Evolutionary conservation across 2,113 vertebrate species (phyloP).

Genomic region (Tonatia bakeri): DNA sequence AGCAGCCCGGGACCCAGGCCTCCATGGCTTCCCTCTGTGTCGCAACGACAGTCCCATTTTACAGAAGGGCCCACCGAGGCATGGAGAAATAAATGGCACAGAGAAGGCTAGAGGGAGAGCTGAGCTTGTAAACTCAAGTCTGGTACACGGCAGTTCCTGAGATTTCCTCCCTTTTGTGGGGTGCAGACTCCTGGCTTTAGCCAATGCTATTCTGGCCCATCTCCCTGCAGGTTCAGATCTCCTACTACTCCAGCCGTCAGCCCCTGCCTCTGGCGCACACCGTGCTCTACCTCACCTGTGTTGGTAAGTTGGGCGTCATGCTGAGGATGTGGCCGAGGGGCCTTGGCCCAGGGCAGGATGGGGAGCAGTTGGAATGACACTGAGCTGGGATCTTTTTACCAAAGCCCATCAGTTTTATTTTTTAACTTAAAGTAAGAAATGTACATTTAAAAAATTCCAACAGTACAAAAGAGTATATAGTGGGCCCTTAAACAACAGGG

Average conservation of each 20-base stretch:
- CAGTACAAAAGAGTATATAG: neutral
- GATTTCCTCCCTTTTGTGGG: neutral
- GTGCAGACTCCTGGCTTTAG: neutral
- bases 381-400: neutral
- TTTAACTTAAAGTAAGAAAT: neutral
- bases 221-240: slow-evolving; percentile 83
- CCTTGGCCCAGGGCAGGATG: neutral
- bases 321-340: neutral
- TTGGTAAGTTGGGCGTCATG: slow-evolving; percentile 82
- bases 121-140: neutral
- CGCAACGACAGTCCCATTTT: neutral
- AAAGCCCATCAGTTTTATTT: neutral
- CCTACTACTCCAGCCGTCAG: slow-evolving; percentile 78
- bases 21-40: neutral
- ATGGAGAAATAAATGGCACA: no score
- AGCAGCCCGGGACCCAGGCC: neutral
- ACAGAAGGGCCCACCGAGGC: neutral
- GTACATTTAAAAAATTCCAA: neutral
- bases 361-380: neutral
- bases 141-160: neutral
- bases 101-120: neutral
- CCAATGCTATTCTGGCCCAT: fast-evolving
- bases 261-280: slow-evolving; percentile 78
- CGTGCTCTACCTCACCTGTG: slow-evolving; percentile 87
- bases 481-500: neutral